Evolutionary conservation across 2,888 invertebrate species (phyloP).

Genomic region (Sesamia inferens): DNA sequence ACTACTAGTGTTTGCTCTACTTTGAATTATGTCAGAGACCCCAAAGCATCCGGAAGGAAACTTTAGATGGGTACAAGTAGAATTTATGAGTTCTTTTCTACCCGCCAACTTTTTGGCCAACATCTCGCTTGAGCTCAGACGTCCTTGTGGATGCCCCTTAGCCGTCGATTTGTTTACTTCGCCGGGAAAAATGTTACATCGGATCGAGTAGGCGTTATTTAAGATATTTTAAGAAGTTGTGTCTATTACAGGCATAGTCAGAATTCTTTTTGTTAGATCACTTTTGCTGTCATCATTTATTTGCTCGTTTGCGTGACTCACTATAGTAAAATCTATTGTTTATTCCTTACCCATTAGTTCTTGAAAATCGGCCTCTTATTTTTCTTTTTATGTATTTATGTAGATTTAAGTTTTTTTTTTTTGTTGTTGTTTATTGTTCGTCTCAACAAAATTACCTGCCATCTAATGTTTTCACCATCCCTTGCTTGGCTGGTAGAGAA

Average conservation of each 20-base stretch:
- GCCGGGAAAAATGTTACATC: constrained; percentile 60
- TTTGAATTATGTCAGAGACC: neutral
- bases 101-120: constrained; percentile 38
- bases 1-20: constrained; percentile 9
- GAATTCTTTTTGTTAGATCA: constrained; percentile 3
- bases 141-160: constrained; percentile 62
- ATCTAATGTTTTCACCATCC: no score
- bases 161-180: constrained; percentile 73
- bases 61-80: constrained; percentile 9
- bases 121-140: constrained; percentile 41
- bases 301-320: constrained; percentile 18
- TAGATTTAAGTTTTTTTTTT: no score
- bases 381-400: neutral
- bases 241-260: constrained; percentile 30
- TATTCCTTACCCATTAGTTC: constrained; percentile 1
- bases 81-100: constrained; percentile 26
- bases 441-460: no score
- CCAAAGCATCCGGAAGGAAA: constrained; percentile 6
- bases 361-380: neutral
- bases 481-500: no score
- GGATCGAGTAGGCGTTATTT: constrained; percentile 66
- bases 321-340: neutral
- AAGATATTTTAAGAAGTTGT: constrained; percentile 63
- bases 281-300: constrained; percentile 9
- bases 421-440: no score